Evolutionary conservation across 2,113 vertebrate species (phyloP).

Genomic region (Lepus americanus): DNA sequence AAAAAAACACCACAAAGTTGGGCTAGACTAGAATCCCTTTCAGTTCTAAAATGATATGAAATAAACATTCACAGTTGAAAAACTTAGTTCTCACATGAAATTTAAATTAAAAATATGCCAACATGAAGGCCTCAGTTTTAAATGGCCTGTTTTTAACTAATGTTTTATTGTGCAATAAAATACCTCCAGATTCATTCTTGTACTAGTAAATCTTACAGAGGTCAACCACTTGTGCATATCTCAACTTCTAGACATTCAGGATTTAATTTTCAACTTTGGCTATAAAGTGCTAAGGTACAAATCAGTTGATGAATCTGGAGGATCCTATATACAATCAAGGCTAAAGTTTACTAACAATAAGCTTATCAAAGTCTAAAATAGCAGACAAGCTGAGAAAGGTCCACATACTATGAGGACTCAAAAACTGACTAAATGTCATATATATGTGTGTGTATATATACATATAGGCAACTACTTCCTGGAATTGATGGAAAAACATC

Average conservation of each 20-base stretch:
- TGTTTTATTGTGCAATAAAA: slow-evolving; percentile 28
- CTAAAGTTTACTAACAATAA: slow-evolving; percentile 18
- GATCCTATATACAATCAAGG: slow-evolving; percentile 52
- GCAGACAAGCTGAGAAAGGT: slow-evolving; percentile 32
- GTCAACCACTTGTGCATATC: slow-evolving; percentile 33
- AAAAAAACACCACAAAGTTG: background rate
- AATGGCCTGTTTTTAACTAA: background rate
- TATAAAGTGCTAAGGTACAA: slow-evolving; percentile 58
- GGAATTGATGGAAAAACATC: slow-evolving; percentile 43
- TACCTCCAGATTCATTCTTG: slow-evolving; percentile 53
- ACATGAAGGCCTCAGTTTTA: slow-evolving; percentile 39
- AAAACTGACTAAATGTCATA: slow-evolving; percentile 1
- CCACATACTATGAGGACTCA: background rate
- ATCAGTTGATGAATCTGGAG: slow-evolving; percentile 50
- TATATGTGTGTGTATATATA: background rate
- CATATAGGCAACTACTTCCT: background rate
- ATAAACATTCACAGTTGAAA: background rate
- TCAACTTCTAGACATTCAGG: slow-evolving; percentile 56
- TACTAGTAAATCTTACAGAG: slow-evolving; percentile 9
- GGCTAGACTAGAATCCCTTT: slow-evolving; percentile 12
- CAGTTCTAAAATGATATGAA: slow-evolving; percentile 34
- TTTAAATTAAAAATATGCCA: slow-evolving; percentile 48
- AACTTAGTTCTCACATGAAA: slow-evolving; percentile 41
- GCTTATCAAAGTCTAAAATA: slow-evolving; percentile 63
- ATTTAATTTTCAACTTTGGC: slow-evolving; percentile 49